These are phyloP conservation scores for Drosophila putrida DNA, from an alignment of 2,888 invertebrate species.

Conservation along the genomic window DNA sequence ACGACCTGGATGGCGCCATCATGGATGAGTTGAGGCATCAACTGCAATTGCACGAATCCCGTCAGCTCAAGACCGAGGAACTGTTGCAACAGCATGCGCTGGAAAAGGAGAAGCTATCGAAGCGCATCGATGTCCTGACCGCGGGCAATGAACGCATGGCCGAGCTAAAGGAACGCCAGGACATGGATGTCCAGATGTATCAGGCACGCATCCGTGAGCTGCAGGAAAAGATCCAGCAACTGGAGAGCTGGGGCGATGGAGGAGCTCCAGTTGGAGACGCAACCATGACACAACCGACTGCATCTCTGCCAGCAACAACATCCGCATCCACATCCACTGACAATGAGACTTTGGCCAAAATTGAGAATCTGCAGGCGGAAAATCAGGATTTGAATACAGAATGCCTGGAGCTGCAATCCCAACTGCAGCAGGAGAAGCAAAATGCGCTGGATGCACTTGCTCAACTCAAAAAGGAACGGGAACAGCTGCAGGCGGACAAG, in stretches of 20 bases:
- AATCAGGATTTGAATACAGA: conserved; percentile 88
- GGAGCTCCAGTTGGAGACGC: conserved; percentile 3
- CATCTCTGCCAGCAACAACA: conserved; percentile 4
- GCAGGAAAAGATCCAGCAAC: conserved; percentile 88
- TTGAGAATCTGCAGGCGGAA: conserved; percentile 86
- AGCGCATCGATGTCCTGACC: conserved; percentile 90
- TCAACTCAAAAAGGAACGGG: conserved; percentile 43
- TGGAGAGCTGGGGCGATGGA: conserved; percentile 86
- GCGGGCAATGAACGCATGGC: conserved; percentile 91
- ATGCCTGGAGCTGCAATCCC: conserved; percentile 87
- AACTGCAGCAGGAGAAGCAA: conserved; percentile 86
- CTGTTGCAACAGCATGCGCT: conserved; percentile 88
- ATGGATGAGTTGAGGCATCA: conserved; percentile 92
- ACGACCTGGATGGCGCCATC: conserved; percentile 90
- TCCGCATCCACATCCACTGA: conserved; percentile 4
- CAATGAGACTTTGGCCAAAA: conserved; percentile 55
- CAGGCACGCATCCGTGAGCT: conserved; percentile 90
- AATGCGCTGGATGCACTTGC: conserved; percentile 6
- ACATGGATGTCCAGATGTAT: conserved; percentile 90
- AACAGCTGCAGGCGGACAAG: conserved; percentile 83
- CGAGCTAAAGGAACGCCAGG: conserved; percentile 93
- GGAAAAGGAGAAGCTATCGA: conserved; percentile 90
- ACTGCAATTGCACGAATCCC: conserved; percentile 89
- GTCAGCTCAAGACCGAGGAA: conserved; percentile 87
- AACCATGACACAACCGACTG: neutral